Evolutionary conservation across 2,113 vertebrate species (phyloP).

Genomic region (Crotalus tigris): DNA sequence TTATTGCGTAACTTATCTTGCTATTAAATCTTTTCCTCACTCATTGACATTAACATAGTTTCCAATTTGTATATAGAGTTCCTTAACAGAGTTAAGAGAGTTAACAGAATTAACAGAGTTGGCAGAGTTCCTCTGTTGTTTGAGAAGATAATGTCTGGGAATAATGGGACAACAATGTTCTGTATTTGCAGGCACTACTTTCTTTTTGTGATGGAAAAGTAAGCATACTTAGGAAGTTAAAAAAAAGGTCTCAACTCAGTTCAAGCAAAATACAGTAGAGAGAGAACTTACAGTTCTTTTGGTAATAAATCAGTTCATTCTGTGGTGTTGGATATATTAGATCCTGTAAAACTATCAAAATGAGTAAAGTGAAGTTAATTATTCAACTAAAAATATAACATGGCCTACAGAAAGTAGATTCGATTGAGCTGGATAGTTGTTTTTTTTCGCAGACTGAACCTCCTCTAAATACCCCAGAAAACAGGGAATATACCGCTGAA

Average conservation of each 20-base stretch:
- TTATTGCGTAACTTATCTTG: background rate
- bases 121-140: background rate
- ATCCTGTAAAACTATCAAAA: background rate
- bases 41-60: background rate
- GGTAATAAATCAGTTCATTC: background rate
- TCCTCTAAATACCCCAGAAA: slow-evolving; percentile 97
- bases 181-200: background rate
- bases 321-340: background rate
- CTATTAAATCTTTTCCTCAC: background rate
- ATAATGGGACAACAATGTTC: background rate
- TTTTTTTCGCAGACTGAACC: slow-evolving; percentile 85
- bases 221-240: background rate
- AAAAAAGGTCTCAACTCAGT: background rate
- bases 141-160: background rate
- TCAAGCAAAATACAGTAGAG: background rate
- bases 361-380: background rate
- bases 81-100: background rate
- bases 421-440: background rate
- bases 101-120: background rate
- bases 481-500: slow-evolving; percentile 98
- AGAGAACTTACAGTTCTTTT: background rate
- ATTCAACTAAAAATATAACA: background rate
- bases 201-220: background rate
- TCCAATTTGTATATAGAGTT: background rate
- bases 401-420: background rate